Conservation (phyloP, 2,797 vertebrate genomes). For the Chromis chromis region DNA sequence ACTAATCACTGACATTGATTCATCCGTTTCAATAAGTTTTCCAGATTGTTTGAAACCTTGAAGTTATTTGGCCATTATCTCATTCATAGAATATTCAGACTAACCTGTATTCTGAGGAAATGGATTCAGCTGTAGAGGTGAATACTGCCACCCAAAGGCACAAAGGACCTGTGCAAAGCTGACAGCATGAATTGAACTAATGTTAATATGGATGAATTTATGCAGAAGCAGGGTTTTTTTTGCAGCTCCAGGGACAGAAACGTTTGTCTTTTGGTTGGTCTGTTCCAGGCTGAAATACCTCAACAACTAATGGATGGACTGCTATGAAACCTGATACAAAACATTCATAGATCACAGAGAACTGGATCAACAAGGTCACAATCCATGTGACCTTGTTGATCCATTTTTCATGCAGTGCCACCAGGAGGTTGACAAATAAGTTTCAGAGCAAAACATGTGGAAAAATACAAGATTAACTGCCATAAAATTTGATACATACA, state of each 20-base stretch:
- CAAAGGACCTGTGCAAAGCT: conserved; percentile 27
- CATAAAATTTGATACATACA: no score
- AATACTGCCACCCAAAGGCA: conserved; percentile 36
- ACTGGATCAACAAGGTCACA: no score
- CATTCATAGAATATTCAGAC: conserved; percentile 23
- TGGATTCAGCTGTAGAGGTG: conserved; percentile 19
- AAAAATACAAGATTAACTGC: no score
- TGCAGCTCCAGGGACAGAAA: neutral
- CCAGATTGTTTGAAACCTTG: conserved; percentile 34
- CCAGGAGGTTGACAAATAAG: no score
- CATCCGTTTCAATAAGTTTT: conserved; percentile 27
- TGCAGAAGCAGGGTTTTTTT: no score
- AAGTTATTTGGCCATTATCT: conserved; percentile 19
- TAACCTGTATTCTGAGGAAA: conserved; percentile 10
- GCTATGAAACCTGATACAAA: neutral
- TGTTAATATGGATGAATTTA: no score
- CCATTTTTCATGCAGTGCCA: no score
- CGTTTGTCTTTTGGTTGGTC: neutral
- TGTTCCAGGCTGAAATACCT: neutral
- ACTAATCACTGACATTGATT: conserved; percentile 33
- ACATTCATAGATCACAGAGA: neutral
- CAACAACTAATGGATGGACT: neutral
- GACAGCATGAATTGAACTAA: no score
- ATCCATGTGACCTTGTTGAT: neutral
- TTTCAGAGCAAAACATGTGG: no score